Evolutionary conservation across 2,888 invertebrate species (phyloP), one percentile per base, ranked within the genome.

Genomic region (Muschampia plurimacula): DNA sequence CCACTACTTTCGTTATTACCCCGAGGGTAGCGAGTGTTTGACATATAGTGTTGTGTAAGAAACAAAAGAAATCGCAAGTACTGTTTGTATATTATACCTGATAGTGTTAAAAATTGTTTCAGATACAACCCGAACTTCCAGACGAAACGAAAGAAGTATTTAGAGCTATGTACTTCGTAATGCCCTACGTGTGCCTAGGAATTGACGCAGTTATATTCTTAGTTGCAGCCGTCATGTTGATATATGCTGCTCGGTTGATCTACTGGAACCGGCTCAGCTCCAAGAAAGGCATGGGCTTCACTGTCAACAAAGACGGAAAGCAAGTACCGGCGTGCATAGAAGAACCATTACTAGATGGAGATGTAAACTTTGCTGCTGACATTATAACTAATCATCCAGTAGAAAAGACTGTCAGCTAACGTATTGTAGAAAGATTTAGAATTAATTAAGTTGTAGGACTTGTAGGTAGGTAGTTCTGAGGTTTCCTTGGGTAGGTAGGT

Each of bases 71-170:
- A 22, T 22, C 22, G 22, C 22, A 22, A 22, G 22, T 22, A 22
- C 0, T 22, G 1, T 22, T 22, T 22, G 22, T 1, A 22, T 22
- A 22, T 22, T 22, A 22, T 22, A 22, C 22, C 22, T 22, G 1
- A 22, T 22, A 22, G 15, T 22, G 52, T 52, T 22, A 52, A 32
- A 28, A 59, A 59, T 28, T 59, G 13, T 86, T 86, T 4, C 83
- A 92, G 92, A 78, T 79, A 0, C 88, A 88, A 72, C 87, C 88
- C n/a, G 83, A 84, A 39, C 73, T 90, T 10, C 75, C 81, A 10
- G 84, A 84, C 6, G 72, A 80, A 2, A 79, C 80, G 1, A 82
- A 83, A 67, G 66, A 74, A 0, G 75, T 81, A 8, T 83, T 12
- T 46, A 46, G 46, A 12, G 3, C 46, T 12, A 12, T 46, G 46